A percentile compares a stretch with the other conserved stretches of the same genome.
These are phyloP conservation scores for Chrysocyon brachyurus DNA, from an alignment of 2,797 vertebrate species.

Conservation along the genomic window DNA sequence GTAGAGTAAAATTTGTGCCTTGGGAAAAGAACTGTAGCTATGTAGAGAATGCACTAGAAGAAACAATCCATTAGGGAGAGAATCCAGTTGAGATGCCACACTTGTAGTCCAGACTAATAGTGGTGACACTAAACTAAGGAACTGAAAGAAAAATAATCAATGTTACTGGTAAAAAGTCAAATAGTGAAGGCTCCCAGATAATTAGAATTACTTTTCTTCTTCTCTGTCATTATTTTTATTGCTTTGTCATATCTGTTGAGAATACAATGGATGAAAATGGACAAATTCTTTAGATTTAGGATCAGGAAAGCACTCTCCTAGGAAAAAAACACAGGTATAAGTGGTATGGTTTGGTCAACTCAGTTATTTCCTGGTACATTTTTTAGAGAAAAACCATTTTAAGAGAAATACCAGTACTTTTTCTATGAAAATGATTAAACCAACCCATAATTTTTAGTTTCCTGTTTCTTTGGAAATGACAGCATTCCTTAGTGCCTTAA, in stretches of 20 bases:
- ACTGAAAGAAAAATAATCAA: constrained; percentile 37
- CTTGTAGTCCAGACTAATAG: background rate
- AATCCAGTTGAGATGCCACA: background rate
- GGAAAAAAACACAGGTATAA: background rate
- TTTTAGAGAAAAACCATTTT: constrained; percentile 67
- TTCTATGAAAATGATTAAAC: constrained; percentile 55
- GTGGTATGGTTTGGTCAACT: constrained; percentile 27
- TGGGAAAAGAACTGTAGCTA: background rate
- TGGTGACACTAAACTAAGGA: constrained; percentile 25
- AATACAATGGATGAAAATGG: constrained; percentile 31
- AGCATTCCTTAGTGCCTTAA: constrained; percentile 67
- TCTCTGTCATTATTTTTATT: constrained; percentile 37
- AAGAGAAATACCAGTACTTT: constrained; percentile 58
- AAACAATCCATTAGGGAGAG: background rate
- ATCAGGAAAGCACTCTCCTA: background rate
- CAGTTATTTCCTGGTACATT: constrained; percentile 48
- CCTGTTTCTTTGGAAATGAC: constrained; percentile 44
- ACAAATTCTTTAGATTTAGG: constrained; percentile 32
- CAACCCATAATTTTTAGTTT: constrained; percentile 66
- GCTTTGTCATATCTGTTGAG: constrained; percentile 43
- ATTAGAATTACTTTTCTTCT: constrained; percentile 42
- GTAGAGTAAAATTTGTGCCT: background rate
- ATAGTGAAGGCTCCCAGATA: constrained; percentile 9
- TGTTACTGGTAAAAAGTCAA: constrained; percentile 27
- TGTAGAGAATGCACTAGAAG: background rate